Evolutionary conservation across 1,140 invertebrate species (phyloP).

Genomic region (Cydia splendana): DNA sequence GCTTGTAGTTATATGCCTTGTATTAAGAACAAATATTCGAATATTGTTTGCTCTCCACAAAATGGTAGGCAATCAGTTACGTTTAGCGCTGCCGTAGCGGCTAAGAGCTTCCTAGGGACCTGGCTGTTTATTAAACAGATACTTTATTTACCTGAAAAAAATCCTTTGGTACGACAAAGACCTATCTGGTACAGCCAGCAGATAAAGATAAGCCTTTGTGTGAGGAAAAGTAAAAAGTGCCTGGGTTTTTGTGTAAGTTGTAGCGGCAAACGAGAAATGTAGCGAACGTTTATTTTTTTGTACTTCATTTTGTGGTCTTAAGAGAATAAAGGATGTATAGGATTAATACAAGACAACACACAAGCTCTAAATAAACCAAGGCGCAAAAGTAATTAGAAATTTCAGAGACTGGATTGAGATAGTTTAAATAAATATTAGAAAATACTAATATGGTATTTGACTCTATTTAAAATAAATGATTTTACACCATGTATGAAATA

Average conservation of each 20-base stretch:
- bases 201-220: not conserved
- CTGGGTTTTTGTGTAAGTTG: not conserved
- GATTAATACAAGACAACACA: not conserved
- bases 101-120: conserved; percentile 9
- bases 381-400: too few relatives aligned
- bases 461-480: too few relatives aligned
- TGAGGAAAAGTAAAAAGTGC: not conserved
- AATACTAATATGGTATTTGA: too few relatives aligned
- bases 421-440: too few relatives aligned
- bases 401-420: too few relatives aligned
- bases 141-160: not conserved
- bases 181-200: not conserved
- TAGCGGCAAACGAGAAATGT: conserved; percentile 6
- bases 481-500: too few relatives aligned
- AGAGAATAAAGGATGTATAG: not conserved
- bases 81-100: conserved; percentile 3
- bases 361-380: too few relatives aligned
- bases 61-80: conserved; percentile 7
- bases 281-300: not conserved
- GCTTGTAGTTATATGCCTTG: too few relatives aligned
- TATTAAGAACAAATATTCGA: too few relatives aligned
- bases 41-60: not conserved
- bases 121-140: not conserved
- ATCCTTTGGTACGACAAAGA: not conserved
- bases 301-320: not conserved